A percentile compares a stretch with the other conserved stretches of the same genome.
Evolutionary conservation across 1,140 invertebrate species (phyloP).

Genomic region (Asbolus verrucosus): DNA sequence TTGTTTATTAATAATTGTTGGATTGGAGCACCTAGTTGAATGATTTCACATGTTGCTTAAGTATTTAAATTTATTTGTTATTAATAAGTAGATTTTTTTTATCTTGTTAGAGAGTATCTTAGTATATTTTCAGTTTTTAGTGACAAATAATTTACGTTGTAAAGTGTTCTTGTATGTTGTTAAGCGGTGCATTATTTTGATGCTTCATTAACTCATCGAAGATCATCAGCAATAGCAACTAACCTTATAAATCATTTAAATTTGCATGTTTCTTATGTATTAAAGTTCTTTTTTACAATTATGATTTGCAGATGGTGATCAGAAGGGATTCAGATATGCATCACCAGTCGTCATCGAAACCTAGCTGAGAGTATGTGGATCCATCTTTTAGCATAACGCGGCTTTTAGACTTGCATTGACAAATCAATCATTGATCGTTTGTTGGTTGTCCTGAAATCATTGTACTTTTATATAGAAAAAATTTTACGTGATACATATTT

Average conservation of each 20-base stretch:
- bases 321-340: conserved; percentile 60
- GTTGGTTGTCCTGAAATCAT: conserved; percentile 32
- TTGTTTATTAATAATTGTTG: neutral
- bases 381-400: conserved; percentile 53
- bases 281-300: neutral
- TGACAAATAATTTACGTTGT: too few species aligned
- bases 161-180: conserved; percentile 20
- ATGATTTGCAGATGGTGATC: conserved; percentile 61
- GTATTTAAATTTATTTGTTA: neutral
- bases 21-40: conserved; percentile 2
- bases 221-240: neutral
- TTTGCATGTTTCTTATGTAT: neutral
- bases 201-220: conserved; percentile 5
- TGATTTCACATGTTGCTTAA: too few species aligned
- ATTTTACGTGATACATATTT: neutral
- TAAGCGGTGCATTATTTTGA: neutral
- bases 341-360: conserved; percentile 57
- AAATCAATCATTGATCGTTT: conserved; percentile 47
- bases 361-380: conserved; percentile 58
- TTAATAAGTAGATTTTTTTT: neutral
- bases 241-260: neutral
- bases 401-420: conserved; percentile 56
- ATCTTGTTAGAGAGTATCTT: too few species aligned
- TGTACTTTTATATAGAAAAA: conserved; percentile 19
- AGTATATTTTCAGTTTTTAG: too few species aligned